Evolutionary conservation across 2,113 vertebrate species (phyloP), one percentile per base, ranked within the genome.

Genomic region (Nycticryphes semicollaris): DNA sequence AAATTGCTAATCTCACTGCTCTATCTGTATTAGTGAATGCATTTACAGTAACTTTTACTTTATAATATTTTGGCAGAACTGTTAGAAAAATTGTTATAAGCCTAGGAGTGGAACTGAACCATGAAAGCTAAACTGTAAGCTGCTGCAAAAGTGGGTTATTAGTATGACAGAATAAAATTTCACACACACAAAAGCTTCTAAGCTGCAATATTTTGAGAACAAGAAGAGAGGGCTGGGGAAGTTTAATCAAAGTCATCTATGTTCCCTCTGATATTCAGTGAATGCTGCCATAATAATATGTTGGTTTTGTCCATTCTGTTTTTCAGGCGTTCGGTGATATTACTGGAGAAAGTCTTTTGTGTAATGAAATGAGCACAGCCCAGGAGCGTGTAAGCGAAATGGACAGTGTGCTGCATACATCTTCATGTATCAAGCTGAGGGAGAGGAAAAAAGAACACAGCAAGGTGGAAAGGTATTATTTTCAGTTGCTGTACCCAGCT

Each of bases 261-360:
- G 56, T 56, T 92, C 47, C 19, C 59, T 86, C 78, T 92, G 88
- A 90, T 90, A 92, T 47, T 84, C 69, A 59, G 75, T 89, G 72
- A 97, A 95, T 0, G 14, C 16, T 95, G 30, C 35, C 39, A 35
- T 79, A 50, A 54, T 76, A 87, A 82, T 50, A 56, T 14, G 19
- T 87, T 63, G 87, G 57, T 22, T 89, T 95, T 96, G 41, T 89
- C 92, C n/a, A 9, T 95, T 82, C 56, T 33, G 4, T 62, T 95
- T 96, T 97, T 81, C 96, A 99, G 99, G 98, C 98, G n/a, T 98
- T 98, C 73, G 98, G 98, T 77, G 98, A 98, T 47, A 77, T 98
- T 76, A 92, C 97, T 64, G 95, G 91, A 47, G 76, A 95, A 43
- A 94, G 54, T 24, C 84, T 92, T 14, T 57, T 93, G 48, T 83